Evolutionary conservation across 1,140 invertebrate genomes (phyloP).

Genomic region (Coptotermes formosanus): DNA sequence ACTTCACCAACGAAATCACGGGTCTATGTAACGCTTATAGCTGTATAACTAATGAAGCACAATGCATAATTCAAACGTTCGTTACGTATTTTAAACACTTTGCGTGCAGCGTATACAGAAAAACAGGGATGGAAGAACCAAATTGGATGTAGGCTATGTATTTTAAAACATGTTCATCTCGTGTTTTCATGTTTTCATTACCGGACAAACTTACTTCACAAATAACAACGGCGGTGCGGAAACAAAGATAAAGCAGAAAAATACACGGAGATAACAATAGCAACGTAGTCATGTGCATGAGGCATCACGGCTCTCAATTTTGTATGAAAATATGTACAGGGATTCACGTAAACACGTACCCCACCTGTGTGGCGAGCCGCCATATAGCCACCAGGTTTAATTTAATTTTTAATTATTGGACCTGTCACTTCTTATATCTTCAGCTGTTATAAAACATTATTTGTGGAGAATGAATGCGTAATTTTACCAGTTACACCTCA

Average conservation of each 20-base stretch:
- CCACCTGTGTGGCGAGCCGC: not conserved
- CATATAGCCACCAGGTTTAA: slow-evolving; percentile 5
- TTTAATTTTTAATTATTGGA: slow-evolving; percentile 16
- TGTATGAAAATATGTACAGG: slow-evolving; percentile 19
- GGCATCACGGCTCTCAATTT: slow-evolving; percentile 8
- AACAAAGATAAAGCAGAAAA: slow-evolving; percentile 19
- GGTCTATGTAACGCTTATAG: slow-evolving; percentile 22
- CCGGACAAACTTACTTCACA: not conserved
- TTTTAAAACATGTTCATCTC: slow-evolving; percentile 26
- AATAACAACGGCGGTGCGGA: slow-evolving; percentile 3
- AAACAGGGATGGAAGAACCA: slow-evolving; percentile 22
- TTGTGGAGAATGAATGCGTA: not conserved
- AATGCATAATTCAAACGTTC: slow-evolving; percentile 33
- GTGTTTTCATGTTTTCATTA: slow-evolving; percentile 24
- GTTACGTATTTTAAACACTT: slow-evolving; percentile 33
- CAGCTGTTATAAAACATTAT: not conserved
- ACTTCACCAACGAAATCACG: slow-evolving; percentile 21
- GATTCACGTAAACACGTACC: slow-evolving; percentile 4
- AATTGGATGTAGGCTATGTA: slow-evolving; percentile 27
- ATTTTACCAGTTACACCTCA: not conserved
- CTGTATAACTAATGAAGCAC: slow-evolving; percentile 31
- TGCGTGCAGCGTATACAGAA: slow-evolving; percentile 16
- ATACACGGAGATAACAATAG: slow-evolving; percentile 18
- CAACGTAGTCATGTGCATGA: slow-evolving; percentile 7
- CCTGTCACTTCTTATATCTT: not conserved